phyloP scores from a whole-genome alignment of 1,140 invertebrate genomes.

The Condylostylus longicornis region DNA sequence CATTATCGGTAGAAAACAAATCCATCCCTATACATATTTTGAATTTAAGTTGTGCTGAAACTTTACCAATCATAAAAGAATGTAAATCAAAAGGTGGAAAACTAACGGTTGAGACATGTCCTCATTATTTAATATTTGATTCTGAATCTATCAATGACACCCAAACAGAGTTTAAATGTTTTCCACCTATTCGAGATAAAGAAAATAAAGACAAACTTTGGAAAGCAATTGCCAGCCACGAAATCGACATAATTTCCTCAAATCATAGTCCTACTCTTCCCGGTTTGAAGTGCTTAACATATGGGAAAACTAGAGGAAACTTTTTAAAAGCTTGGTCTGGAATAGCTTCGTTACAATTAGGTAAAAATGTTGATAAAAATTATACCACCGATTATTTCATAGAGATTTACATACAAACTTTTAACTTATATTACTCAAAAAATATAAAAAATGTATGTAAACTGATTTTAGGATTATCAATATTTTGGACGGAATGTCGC shows the following conservation, averaged over 20 bases:
- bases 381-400: slow-evolving; percentile 1
- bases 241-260: slow-evolving; percentile 44
- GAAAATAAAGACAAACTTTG: slow-evolving; percentile 48
- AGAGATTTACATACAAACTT: neutral
- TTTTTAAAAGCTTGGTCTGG: slow-evolving; percentile 58
- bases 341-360: slow-evolving; percentile 56
- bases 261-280: slow-evolving; percentile 59
- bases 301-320: slow-evolving; percentile 34
- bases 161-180: slow-evolving; percentile 53
- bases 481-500: slow-evolving; percentile 47
- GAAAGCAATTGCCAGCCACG: slow-evolving; percentile 41
- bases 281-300: slow-evolving; percentile 40
- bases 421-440: too few species aligned
- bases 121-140: slow-evolving; percentile 51
- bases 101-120: slow-evolving; percentile 55
- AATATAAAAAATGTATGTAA: slow-evolving; percentile 5
- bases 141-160: slow-evolving; percentile 45
- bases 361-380: too few species aligned
- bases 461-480: slow-evolving; percentile 37
- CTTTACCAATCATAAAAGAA: slow-evolving; percentile 34
- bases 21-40: slow-evolving; percentile 54
- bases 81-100: slow-evolving; percentile 32
- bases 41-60: slow-evolving; percentile 48
- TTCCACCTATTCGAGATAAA: slow-evolving; percentile 48
- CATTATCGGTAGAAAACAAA: slow-evolving; percentile 40